phyloP scores from a whole-genome alignment of 2,113 vertebrate species.

The Prietella phreatophila region DNA sequence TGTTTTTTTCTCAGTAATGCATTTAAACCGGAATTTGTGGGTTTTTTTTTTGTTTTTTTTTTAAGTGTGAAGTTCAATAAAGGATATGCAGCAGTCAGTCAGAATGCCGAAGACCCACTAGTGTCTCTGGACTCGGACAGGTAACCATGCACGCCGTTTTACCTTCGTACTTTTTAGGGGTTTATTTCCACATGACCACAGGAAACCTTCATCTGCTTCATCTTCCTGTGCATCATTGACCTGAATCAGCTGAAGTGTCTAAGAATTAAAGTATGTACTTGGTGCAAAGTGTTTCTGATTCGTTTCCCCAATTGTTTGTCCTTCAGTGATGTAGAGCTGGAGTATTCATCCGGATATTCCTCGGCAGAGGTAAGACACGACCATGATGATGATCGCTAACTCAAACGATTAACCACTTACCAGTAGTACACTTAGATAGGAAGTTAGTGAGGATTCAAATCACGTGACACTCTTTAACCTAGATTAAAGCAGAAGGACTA shows the following conservation, averaged over 20 bases:
- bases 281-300: background rate
- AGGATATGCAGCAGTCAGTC: constrained; percentile 87
- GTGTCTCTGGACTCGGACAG: constrained; percentile 91
- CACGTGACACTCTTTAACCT: background rate
- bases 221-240: background rate
- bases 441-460: background rate
- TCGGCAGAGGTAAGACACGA: constrained; percentile 88
- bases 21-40: background rate
- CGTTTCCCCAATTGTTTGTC: background rate
- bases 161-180: background rate
- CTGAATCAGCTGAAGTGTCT: background rate
- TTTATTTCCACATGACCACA: background rate
- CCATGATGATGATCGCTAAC: background rate
- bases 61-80: constrained; percentile 88
- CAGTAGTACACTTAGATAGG: background rate
- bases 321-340: constrained; percentile 85
- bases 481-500: background rate
- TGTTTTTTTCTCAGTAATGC: background rate
- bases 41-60: background rate
- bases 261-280: background rate
- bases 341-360: constrained; percentile 96
- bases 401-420: background rate
- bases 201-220: background rate
- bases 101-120: constrained; percentile 84
- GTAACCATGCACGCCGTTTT: constrained; percentile 63